Percentiles rank a stretch among this genome's conserved stretches.
Evolutionary conservation across 2,113 vertebrate species (phyloP).

Genomic region (Lophura nycthemera): DNA sequence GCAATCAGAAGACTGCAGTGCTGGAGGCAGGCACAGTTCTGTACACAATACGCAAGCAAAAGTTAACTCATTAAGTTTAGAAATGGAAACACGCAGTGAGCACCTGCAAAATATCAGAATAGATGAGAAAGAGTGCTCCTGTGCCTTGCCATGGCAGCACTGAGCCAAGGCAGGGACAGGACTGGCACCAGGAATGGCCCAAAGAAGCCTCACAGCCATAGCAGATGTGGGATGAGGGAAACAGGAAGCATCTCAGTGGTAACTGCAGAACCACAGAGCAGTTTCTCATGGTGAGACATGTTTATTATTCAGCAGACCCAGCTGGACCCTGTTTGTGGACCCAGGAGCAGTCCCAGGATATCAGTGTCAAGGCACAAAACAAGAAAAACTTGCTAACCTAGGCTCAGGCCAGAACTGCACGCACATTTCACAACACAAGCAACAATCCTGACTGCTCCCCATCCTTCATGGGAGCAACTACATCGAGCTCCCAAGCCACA

Average conservation of each 20-base stretch:
- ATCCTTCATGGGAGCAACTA: background rate
- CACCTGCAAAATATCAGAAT: background rate
- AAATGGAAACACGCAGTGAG: accelerated
- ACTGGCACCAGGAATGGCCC: accelerated
- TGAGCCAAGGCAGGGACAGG: background rate
- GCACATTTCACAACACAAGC: background rate
- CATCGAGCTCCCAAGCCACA: background rate
- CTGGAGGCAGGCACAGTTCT: background rate
- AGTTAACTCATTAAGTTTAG: background rate
- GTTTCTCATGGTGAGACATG: accelerated
- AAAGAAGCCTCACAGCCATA: background rate
- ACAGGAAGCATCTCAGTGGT: background rate
- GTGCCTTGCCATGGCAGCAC: background rate
- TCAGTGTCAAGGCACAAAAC: background rate
- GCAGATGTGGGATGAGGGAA: background rate
- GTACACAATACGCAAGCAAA: background rate
- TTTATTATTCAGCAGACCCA: background rate
- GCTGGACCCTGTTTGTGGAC: background rate
- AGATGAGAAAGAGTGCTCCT: background rate
- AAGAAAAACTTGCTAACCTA: background rate
- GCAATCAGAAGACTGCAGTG: background rate
- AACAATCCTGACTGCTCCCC: background rate
- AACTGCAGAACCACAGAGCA: background rate
- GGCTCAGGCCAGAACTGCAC: background rate
- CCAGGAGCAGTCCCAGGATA: background rate